A percentile compares a stretch with the other conserved stretches of the same genome.
Conservation (phyloP, 2,888 invertebrate genomes). For the Aporophyla lueneburgensis region DNA sequence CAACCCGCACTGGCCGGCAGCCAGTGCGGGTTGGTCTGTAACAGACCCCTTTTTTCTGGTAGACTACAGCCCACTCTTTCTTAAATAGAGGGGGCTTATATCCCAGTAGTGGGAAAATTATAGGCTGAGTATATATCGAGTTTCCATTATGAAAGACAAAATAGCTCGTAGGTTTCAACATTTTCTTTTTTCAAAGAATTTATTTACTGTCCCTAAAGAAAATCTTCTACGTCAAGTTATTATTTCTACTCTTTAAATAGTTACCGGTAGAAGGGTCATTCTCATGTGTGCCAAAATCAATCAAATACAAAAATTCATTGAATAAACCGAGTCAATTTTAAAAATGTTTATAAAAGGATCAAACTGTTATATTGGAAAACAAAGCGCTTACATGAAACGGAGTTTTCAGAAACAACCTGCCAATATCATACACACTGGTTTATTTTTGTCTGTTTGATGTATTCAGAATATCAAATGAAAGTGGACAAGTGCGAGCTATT, state of each 20-base stretch:
- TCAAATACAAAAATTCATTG: not conserved
- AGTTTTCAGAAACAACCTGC: slow-evolving; percentile 34
- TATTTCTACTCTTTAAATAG: not conserved
- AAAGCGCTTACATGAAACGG: slow-evolving; percentile 42
- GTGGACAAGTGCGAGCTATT: slow-evolving; percentile 11
- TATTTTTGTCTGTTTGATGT: slow-evolving; percentile 49
- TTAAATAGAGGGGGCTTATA: not conserved
- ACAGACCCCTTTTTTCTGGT: too few relatives aligned
- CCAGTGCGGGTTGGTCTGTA: too few relatives aligned
- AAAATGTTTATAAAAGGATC: slow-evolving; percentile 12
- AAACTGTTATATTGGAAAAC: slow-evolving; percentile 17
- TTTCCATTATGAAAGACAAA: not conserved
- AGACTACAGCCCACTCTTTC: too few relatives aligned
- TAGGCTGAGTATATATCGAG: not conserved
- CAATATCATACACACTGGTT: slow-evolving; percentile 38
- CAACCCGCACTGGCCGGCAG: not conserved
- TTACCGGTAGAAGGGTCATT: not conserved
- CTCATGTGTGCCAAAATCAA: not conserved
- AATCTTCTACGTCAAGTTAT: not conserved
- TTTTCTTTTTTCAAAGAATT: not conserved
- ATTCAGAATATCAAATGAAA: slow-evolving; percentile 56
- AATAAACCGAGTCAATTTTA: not conserved
- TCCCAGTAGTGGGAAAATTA: not conserved
- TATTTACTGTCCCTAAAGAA: not conserved
- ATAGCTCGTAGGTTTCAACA: too few relatives aligned